Base-by-base conservation (phyloP, 2,113 vertebrate species). In the Myodes glareolus region DNA sequence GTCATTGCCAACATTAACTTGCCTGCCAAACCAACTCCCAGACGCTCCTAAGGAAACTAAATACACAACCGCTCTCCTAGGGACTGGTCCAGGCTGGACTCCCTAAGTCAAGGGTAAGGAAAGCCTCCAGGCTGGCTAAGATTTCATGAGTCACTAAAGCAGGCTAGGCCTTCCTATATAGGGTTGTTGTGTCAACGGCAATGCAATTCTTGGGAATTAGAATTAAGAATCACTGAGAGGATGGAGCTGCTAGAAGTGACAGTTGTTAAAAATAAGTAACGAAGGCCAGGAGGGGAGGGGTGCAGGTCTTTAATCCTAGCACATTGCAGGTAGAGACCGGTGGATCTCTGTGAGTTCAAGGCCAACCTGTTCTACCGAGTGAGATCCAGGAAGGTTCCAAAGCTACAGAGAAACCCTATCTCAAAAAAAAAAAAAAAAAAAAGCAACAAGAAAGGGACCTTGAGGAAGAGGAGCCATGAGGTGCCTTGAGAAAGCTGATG, bases 151-250 rank as follows among this genome's bases (percentile, higher is more conserved):
- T 25, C 75, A 61, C 31, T 78, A 42, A 29, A 63, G 5, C 14
- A 29, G 12, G 10, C 84, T 63, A 61, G 19, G 14, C 25, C 47
- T 86, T 82, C 90, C 29, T 67, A 63, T 47, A 84, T 50, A 84
- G 70, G 25, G 36, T 25, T 36, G 58, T 33, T 31, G 42, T 45
- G 67, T 31, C 50, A 33, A 63, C 65, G 31, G 75, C 7, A 8
- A 3, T 29, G 82, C 73, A 70, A 23, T 45, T 85, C 72, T 87
- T 31, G 89, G 88, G 50, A 94, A 16, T 25, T 42, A 70, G 80
- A 89, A 88, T 61, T 78, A 81, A 95, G 75, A 88, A 88, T 68
- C 36, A 68, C 73, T 17, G 47, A 88, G 47, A 92, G 27, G 42
- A 92, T 5, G 5, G 12, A 63, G 36, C 47, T 50, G 25, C 80